Evolutionary conservation across 2,113 vertebrate genomes (phyloP).

Genomic region (Puffinus mauretanicus): DNA sequence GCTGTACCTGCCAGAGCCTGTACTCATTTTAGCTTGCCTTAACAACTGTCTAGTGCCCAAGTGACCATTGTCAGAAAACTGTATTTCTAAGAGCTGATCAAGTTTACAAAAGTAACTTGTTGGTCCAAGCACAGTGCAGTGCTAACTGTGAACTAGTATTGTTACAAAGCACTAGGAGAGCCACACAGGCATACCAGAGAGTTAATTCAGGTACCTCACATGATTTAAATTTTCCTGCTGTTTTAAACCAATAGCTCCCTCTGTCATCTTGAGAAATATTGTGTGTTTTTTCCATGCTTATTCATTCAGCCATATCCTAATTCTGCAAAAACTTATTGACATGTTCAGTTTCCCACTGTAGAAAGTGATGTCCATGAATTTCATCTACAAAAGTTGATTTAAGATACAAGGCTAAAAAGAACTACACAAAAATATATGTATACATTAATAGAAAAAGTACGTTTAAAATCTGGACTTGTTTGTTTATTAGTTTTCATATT

Average conservation of each 20-base stretch:
- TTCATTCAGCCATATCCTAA: neutral
- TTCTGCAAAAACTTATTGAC: neutral
- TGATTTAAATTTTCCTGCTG: neutral
- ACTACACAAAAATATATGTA: accelerated
- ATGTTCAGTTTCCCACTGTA: neutral
- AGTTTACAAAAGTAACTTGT: neutral
- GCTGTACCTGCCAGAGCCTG: neutral
- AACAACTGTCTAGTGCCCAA: neutral
- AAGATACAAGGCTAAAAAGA: neutral
- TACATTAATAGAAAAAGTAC: neutral
- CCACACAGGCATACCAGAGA: neutral
- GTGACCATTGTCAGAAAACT: neutral
- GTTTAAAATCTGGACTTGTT: neutral
- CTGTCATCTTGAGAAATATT: neutral
- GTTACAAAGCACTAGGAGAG: neutral
- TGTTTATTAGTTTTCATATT: neutral
- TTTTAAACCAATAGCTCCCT: neutral
- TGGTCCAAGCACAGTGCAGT: neutral
- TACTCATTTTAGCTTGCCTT: neutral
- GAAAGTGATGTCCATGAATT: neutral
- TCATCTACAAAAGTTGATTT: neutral
- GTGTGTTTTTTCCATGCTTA: neutral
- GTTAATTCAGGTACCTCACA: neutral
- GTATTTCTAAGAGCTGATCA: neutral
- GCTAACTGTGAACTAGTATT: neutral